Evolutionary conservation across 1,140 invertebrate species (phyloP).

Genomic region (Dendrolimus punctatus): DNA sequence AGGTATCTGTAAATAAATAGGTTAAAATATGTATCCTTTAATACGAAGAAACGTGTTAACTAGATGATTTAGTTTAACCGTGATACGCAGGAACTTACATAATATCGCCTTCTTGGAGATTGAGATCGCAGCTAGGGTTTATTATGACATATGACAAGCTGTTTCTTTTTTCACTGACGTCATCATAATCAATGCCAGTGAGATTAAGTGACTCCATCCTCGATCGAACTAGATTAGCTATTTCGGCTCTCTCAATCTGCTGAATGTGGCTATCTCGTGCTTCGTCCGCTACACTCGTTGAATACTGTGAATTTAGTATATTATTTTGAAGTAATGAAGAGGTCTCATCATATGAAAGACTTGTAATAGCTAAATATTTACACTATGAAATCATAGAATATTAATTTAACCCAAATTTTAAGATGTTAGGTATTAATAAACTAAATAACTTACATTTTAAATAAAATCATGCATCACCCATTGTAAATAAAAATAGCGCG

Average conservation of each 20-base stretch:
- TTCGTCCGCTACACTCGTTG: slow-evolving; percentile 85
- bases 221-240: slow-evolving; percentile 93
- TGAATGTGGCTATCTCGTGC: slow-evolving; percentile 89
- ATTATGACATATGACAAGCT: slow-evolving; percentile 98
- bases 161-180: slow-evolving; percentile 92
- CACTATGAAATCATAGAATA: too few relatives aligned
- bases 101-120: slow-evolving; percentile 96
- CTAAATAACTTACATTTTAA: too few relatives aligned
- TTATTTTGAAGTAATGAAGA: neutral
- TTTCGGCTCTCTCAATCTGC: slow-evolving; percentile 95
- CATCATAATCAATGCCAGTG: slow-evolving; percentile 91
- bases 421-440: too few relatives aligned
- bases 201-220: slow-evolving; percentile 95
- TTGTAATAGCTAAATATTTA: too few relatives aligned
- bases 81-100: slow-evolving; percentile 76
- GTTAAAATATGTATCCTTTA: too few relatives aligned
- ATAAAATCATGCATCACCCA: too few relatives aligned
- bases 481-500: too few relatives aligned
- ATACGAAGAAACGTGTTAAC: too few relatives aligned
- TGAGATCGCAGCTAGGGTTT: slow-evolving; percentile 97
- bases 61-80: too few relatives aligned
- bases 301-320: slow-evolving; percentile 75
- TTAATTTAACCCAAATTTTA: too few relatives aligned
- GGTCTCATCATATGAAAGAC: too few relatives aligned
- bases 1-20: slow-evolving; percentile 77